These are phyloP conservation scores for Pediacus dermestoides DNA, from an alignment of 2,888 invertebrate genomes.

Conservation along the genomic window DNA sequence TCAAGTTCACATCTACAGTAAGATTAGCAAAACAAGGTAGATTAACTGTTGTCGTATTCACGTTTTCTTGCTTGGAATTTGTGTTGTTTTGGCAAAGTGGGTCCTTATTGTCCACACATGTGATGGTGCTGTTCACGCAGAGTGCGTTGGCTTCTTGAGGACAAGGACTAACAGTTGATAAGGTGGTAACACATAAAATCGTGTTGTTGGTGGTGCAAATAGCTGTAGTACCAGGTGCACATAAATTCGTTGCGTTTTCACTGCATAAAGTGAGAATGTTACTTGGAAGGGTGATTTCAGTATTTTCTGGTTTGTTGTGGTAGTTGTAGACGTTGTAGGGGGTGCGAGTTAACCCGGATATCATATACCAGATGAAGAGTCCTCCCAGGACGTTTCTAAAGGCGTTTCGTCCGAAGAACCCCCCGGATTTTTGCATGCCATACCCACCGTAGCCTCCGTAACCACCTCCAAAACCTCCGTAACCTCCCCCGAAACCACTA, in stretches of 20 bases:
- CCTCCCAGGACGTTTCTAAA: constrained; percentile 41
- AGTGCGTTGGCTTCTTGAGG: constrained; percentile 31
- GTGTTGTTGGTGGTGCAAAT: constrained; percentile 42
- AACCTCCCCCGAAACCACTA: no score
- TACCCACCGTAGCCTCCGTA: constrained; percentile 20
- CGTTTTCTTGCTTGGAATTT: constrained; percentile 29
- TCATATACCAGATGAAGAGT: constrained; percentile 40
- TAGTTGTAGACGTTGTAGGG: constrained; percentile 43
- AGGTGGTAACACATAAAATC: constrained; percentile 41
- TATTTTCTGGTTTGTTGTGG: constrained; percentile 40
- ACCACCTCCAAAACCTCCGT: constrained; percentile 17
- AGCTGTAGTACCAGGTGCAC: constrained; percentile 38
- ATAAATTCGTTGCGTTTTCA: constrained; percentile 39
- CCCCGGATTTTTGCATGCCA: constrained; percentile 22
- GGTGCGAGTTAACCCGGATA: constrained; percentile 34
- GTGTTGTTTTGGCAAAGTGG: constrained; percentile 36
- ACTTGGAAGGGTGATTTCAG: constrained; percentile 40
- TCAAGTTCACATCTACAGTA: constrained; percentile 37
- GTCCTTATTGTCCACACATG: constrained; percentile 33
- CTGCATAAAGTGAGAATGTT: constrained; percentile 41
- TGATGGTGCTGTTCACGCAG: constrained; percentile 37
- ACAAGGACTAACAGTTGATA: constrained; percentile 36
- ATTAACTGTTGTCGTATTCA: constrained; percentile 31
- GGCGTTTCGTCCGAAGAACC: constrained; percentile 38
- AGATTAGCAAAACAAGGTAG: constrained; percentile 44